Base-by-base conservation (phyloP, 2,113 vertebrate species). In the Strigops habroptila region DNA sequence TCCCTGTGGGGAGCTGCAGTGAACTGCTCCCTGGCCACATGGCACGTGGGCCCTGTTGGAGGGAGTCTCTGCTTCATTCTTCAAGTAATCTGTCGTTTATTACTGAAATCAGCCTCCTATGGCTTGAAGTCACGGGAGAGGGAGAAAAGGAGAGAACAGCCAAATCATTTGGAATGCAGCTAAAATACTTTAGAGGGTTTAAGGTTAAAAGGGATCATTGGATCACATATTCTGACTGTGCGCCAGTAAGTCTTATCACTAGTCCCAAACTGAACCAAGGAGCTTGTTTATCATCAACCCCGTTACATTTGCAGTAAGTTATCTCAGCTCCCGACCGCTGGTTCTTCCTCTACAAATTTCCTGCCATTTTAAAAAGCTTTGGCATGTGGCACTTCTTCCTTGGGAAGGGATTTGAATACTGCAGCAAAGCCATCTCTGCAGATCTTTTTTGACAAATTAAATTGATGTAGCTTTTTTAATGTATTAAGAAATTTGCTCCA, bases 171-270 rank as follows among this genome's bases (percentile, higher is more conserved):
- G 63, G 82, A 95, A 91, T 5, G 21, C 27, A 37, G 75, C 30
- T 90, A 68, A 87, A 95, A 90, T 33, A 71, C 52, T 55, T 85
- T 3, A 31, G 48, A 76, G 70, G 68, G 21, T 57, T 83, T 62
- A 87, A 84, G n/a, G 57, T 95, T 82, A 73, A 89, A 89, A 76
- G 63, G 44, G 39, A 87, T 92, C 83, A 73, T 1, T 65, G n/a
- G 57, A 65, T 92, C 70, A 69, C 18, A 27, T 12, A 69, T 24
- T 78, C 63, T 69, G 70, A 87, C 30, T 41, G 18, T 2, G 31
- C 33, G 55, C 48, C 86, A 91, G 28, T 30, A 78, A 55, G 33
- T 44, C 49, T 52, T 64, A 68, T 14, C 17, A 9, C 52, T 65
- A 87, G 27, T n/a, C 33, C 67, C 53, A 52, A 37, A 77, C 33